These are phyloP conservation scores for Tetranychus cinnabarinus DNA, from an alignment of 1,140 invertebrate species.

Conservation along the genomic window DNA sequence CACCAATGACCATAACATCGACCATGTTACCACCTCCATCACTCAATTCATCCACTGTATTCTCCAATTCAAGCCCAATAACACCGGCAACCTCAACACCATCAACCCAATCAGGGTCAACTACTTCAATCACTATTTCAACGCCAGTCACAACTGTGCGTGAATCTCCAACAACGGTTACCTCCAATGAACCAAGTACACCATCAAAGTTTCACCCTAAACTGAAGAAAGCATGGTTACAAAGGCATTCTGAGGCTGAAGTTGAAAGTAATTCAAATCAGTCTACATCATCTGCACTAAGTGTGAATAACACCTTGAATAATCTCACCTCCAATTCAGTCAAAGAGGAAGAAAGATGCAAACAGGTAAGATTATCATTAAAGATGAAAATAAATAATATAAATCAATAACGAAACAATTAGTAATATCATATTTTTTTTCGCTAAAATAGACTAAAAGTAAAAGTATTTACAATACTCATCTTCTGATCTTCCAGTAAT, in stretches of 20 bases:
- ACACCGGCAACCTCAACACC: constrained; percentile 14
- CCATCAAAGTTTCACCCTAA: constrained; percentile 32
- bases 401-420: not conserved
- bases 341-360: not conserved
- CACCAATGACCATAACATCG: too few relatives aligned
- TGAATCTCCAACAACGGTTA: constrained; percentile 2
- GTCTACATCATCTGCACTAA: not conserved
- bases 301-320: not conserved
- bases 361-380: constrained; percentile 2
- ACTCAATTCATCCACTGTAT: too few relatives aligned
- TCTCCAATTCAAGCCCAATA: too few relatives aligned
- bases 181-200: constrained; percentile 16
- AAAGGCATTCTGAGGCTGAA: constrained; percentile 41
- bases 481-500: too few relatives aligned
- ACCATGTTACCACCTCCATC: too few relatives aligned
- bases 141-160: not conserved
- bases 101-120: not conserved
- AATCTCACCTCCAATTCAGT: not conserved
- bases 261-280: constrained; percentile 8
- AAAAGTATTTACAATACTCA: too few relatives aligned
- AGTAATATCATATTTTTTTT: too few relatives aligned
- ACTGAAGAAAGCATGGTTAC: constrained; percentile 70
- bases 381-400: constrained; percentile 14
- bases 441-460: too few relatives aligned
- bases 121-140: not conserved